Percentiles rank a stretch among this genome's conserved stretches.
Evolutionary conservation across 2,797 vertebrate genomes (phyloP).

Genomic region (Danio choprae): DNA sequence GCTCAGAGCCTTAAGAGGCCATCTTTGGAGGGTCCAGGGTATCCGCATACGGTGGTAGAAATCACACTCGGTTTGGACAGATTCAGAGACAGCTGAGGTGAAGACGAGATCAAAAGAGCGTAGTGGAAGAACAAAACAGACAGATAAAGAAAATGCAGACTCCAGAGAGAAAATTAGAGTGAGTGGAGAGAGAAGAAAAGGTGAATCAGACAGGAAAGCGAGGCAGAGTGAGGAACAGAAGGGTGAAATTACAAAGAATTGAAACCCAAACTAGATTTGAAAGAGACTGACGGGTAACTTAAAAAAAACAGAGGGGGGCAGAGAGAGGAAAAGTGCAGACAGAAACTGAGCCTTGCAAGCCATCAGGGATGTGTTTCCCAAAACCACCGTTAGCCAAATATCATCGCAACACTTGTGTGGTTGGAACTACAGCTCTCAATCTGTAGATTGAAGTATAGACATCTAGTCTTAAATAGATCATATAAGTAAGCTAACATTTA

Average conservation of each 20-base stretch:
- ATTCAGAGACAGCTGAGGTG: slow-evolving; percentile 11
- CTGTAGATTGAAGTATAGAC: no score
- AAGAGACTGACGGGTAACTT: slow-evolving; percentile 56
- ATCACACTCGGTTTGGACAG: slow-evolving; percentile 5
- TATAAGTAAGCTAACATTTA: no score
- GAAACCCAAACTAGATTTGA: slow-evolving; percentile 54
- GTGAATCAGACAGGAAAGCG: slow-evolving; percentile 71
- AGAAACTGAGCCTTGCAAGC: slow-evolving; percentile 65
- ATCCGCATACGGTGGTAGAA: slow-evolving; percentile 3
- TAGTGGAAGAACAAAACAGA: slow-evolving; percentile 39
- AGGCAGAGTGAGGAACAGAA: slow-evolving; percentile 37
- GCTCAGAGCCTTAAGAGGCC: neutral
- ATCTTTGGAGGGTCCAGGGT: neutral
- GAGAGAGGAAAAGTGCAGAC: slow-evolving; percentile 50
- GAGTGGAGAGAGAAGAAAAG: slow-evolving; percentile 69
- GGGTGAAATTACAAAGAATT: slow-evolving; percentile 42
- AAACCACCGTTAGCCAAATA: no score
- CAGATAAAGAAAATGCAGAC: slow-evolving; percentile 16
- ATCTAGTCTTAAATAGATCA: no score
- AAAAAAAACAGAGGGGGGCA: slow-evolving; percentile 54
- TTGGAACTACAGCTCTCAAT: no score
- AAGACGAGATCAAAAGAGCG: slow-evolving; percentile 19
- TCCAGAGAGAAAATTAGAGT: slow-evolving; percentile 38
- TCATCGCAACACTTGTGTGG: no score
- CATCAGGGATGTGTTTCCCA: slow-evolving; percentile 51